Evolutionary conservation across 2,113 vertebrate genomes (phyloP).

Genomic region (Pteropus alecto): DNA sequence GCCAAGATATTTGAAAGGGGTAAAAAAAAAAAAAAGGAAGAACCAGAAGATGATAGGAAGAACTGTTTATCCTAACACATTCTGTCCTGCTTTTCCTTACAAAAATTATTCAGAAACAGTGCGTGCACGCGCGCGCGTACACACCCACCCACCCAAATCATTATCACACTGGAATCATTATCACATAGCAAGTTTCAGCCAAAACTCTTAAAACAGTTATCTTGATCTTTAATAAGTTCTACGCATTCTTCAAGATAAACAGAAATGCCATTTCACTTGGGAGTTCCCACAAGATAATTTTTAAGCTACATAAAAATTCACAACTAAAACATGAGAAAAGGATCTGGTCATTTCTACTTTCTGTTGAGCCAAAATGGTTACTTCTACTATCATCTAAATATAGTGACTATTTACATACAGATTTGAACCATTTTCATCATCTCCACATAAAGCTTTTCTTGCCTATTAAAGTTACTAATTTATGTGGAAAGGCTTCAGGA

Average conservation of each 20-base stretch:
- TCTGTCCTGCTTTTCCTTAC: background rate
- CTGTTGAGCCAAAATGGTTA: background rate
- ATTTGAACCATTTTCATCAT: background rate
- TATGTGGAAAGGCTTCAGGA: background rate
- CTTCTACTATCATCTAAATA: background rate
- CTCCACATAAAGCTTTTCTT: background rate
- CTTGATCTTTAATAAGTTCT: background rate
- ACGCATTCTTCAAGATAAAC: background rate
- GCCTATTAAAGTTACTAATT: background rate
- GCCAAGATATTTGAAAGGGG: background rate
- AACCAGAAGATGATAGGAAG: background rate
- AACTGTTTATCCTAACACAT: background rate
- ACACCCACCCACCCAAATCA: background rate
- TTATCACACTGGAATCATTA: background rate
- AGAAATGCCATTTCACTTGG: background rate
- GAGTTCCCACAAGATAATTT: background rate
- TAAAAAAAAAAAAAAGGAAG: background rate
- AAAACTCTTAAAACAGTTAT: conserved; percentile 5
- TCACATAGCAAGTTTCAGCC: background rate
- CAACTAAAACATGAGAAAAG: background rate
- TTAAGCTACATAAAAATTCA: background rate
- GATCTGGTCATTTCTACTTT: background rate
- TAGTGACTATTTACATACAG: no score
- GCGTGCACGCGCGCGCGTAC: fast-evolving
- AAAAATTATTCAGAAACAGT: background rate